Conservation (phyloP, 2,113 vertebrate genomes). For the Spea multiplicata region DNA sequence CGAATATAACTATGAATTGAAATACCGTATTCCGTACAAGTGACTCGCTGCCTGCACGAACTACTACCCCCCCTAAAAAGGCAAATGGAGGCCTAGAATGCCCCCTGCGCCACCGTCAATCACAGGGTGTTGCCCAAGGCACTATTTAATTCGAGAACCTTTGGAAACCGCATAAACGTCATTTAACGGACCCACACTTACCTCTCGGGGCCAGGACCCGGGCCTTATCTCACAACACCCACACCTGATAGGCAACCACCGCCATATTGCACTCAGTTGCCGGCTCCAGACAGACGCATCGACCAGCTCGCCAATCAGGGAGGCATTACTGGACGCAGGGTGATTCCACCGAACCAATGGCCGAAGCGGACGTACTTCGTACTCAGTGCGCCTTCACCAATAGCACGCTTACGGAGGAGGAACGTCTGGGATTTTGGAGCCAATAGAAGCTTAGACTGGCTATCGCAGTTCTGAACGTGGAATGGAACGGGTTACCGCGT, state of each 20-base stretch:
- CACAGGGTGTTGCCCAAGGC: too few relatives aligned
- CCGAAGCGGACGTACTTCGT: not conserved
- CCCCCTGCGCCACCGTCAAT: too few relatives aligned
- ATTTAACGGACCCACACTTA: not conserved
- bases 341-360: not conserved
- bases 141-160: too few relatives aligned
- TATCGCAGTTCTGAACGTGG: not conserved
- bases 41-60: too few relatives aligned
- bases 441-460: not conserved
- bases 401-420: not conserved
- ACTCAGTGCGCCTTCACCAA: not conserved
- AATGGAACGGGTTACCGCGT: not conserved
- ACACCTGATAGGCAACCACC: not conserved
- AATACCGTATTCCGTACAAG: too few relatives aligned
- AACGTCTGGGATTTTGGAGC: not conserved
- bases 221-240: not conserved
- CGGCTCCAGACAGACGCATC: constrained; percentile 28
- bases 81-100: too few relatives aligned
- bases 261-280: constrained; percentile 21
- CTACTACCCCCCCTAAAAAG: too few relatives aligned
- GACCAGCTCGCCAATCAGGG: constrained; percentile 16
- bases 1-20: too few relatives aligned
- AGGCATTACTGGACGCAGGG: not conserved
- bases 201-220: not conserved
- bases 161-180: too few relatives aligned